Percentiles rank a stretch among this genome's conserved stretches.
Evolutionary conservation across 2,888 invertebrate species (phyloP).

Genomic region (Eilema depressum): DNA sequence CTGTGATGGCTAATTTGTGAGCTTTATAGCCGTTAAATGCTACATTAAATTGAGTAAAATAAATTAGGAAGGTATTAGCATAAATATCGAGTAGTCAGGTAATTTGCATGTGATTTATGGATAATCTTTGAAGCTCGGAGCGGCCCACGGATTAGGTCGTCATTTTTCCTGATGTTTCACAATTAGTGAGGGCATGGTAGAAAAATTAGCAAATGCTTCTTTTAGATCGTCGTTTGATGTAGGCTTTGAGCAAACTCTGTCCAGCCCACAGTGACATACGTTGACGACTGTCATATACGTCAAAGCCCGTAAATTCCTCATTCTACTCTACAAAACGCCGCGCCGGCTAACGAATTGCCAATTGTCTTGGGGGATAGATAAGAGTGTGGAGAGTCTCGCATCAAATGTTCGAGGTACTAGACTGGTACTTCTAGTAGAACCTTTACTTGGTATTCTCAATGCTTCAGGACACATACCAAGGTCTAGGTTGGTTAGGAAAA

Average conservation of each 20-base stretch:
- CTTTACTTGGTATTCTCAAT: background rate
- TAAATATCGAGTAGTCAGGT: background rate
- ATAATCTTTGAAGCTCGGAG: background rate
- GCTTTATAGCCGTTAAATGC: slow-evolving; percentile 7
- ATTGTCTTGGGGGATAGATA: too few relatives aligned
- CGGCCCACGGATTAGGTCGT: background rate
- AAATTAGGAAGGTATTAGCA: background rate
- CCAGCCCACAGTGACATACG: too few relatives aligned
- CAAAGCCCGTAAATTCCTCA: too few relatives aligned
- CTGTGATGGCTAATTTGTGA: slow-evolving; percentile 11
- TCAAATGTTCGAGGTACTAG: too few relatives aligned
- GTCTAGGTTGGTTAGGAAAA: background rate
- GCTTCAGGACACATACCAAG: background rate
- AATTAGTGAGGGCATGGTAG: background rate
- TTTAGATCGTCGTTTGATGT: background rate
- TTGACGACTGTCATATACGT: too few relatives aligned
- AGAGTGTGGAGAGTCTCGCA: background rate
- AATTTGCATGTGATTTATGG: slow-evolving; percentile 1
- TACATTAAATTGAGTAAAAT: background rate
- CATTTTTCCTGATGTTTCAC: background rate
- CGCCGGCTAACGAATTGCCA: too few relatives aligned
- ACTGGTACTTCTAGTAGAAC: background rate
- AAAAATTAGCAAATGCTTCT: background rate
- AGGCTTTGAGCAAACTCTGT: background rate
- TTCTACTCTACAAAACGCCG: too few relatives aligned